Evolutionary conservation across 2,797 vertebrate species (phyloP).

Genomic region (Rhynchotus rufescens): DNA sequence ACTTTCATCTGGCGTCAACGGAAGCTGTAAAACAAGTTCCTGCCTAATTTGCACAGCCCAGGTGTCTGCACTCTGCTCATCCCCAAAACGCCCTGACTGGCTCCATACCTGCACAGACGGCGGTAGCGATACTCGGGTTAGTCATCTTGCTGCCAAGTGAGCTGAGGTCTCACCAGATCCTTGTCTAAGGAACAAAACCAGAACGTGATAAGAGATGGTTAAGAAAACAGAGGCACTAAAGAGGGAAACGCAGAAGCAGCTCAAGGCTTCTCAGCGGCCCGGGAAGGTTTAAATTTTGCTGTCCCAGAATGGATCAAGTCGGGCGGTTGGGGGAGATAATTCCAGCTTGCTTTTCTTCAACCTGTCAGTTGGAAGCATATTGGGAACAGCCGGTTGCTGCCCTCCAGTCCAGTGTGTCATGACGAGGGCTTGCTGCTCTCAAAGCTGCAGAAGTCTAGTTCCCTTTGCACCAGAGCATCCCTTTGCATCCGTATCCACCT

Average conservation of each 20-base stretch:
- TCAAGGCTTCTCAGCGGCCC: background rate
- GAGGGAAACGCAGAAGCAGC: background rate
- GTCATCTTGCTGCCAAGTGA: background rate
- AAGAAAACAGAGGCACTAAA: background rate
- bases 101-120: slow-evolving; percentile 35
- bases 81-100: background rate
- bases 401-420: background rate
- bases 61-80: slow-evolving; percentile 62
- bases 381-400: background rate
- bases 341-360: background rate
- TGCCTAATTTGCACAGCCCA: slow-evolving; percentile 51
- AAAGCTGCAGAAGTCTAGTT: background rate
- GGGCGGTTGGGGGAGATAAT: too few relatives aligned
- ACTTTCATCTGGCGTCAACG: slow-evolving; percentile 61
- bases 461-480: background rate
- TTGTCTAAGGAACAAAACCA: slow-evolving; percentile 25
- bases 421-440: background rate
- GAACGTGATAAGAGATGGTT: slow-evolving; percentile 14
- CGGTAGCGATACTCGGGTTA: background rate
- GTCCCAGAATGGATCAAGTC: background rate
- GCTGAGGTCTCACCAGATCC: slow-evolving; percentile 18
- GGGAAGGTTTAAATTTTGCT: background rate
- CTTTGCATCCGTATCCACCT: background rate
- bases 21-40: slow-evolving; percentile 46
- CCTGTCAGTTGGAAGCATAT: background rate